Evolutionary conservation across 2,888 invertebrate genomes (phyloP), one percentile per base, ranked within the genome.

Genomic region (Euspilapteryx auroguttella): DNA sequence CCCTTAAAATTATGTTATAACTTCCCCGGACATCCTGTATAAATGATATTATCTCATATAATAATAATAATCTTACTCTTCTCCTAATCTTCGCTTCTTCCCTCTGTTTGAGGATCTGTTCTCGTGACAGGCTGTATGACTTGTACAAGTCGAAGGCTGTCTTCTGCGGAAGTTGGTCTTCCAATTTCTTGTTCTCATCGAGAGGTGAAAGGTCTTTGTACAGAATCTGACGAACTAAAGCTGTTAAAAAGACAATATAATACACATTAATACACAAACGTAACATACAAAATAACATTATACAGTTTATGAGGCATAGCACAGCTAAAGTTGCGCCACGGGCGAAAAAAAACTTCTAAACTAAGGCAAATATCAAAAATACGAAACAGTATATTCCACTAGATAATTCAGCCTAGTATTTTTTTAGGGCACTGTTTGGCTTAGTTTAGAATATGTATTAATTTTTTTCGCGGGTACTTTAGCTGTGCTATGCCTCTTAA

Each of bases 121-220:
- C 63, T 28, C 44, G 47, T 0, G 58, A 42, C 1, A 41, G 52
- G 32, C 73, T 73, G 28, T 44, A 56, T 0, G 54, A 42, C 34
- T 63, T 66, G 35, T 69, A 73, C 6, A 42, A 33, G 23, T 71
- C 56, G 27, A 53, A 73, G 1, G 71, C 66, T 2, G 68, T 61
- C 31, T 43, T 44, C 13, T 37, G 36, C 1, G 44, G 44, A 0
- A 32, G 22, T 14, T 49, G 44, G 1, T 48, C 43, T 2, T 41
- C 38, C 11, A 36, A 2, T 0, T 49, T 34, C 26, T 54, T 55
- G 0, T 35, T 36, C 2, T 55, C 55, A 3, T 63, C 57, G n/a
- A 48, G 35, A 0, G 36, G 33, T 4, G 49, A 42, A 21, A 55
- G 32, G 13, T 71, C 64, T 43, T 68, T 57, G 33, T 73, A 69